Percentiles rank a stretch among this genome's conserved stretches.
Conservation (phyloP, 2,113 vertebrate genomes). For the Pelusios castaneus region DNA sequence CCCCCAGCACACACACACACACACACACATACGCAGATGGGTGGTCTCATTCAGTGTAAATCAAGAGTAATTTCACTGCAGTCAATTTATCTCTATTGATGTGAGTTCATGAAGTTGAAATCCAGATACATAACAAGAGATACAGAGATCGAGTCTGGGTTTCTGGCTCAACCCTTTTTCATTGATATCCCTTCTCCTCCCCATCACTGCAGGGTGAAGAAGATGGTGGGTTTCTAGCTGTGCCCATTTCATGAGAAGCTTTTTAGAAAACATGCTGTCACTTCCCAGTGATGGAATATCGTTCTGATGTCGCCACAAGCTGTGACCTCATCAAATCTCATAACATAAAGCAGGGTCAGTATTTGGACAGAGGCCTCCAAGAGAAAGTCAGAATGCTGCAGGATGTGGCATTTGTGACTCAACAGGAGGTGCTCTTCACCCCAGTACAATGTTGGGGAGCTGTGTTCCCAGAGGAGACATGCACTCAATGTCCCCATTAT, state of each 20-base stretch:
- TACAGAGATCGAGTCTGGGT: neutral
- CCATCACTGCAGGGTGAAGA: neutral
- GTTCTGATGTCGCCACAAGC: neutral
- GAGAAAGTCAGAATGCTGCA: neutral
- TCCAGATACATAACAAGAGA: neutral
- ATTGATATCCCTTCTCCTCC: neutral
- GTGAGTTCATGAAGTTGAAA: neutral
- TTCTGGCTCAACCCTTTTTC: neutral
- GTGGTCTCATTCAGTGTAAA: neutral
- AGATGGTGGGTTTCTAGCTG: neutral
- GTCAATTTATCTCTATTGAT: neutral
- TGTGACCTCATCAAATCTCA: neutral
- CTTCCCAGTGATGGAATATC: neutral
- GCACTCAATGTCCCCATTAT: neutral
- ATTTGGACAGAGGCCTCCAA: neutral
- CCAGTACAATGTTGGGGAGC: neutral
- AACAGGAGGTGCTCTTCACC: neutral
- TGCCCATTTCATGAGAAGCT: neutral
- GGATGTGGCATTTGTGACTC: neutral
- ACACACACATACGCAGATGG: neutral
- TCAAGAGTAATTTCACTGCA: neutral
- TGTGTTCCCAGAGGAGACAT: neutral
- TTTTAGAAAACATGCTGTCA: neutral
- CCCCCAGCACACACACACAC: too few relatives aligned
- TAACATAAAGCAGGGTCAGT: neutral